These are phyloP conservation scores for Scophthalmus maximus DNA, from an alignment of 2,113 vertebrate genomes.

Conservation along the genomic window DNA sequence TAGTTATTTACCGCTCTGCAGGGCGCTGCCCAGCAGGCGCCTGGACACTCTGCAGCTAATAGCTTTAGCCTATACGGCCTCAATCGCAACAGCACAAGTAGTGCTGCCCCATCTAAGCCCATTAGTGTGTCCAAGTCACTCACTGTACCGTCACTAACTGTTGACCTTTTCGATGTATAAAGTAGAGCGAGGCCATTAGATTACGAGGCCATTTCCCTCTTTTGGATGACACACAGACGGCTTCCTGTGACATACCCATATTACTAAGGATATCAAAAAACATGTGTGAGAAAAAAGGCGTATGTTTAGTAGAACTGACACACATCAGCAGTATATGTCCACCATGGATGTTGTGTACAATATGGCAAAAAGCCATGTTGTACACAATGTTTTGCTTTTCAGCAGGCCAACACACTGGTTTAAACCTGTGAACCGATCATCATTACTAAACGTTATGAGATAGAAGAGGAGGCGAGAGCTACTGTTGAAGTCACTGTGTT, in stretches of 20 bases:
- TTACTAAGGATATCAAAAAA: conserved; percentile 20
- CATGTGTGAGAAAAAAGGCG: neutral
- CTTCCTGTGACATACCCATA: neutral
- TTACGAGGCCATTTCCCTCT: conserved; percentile 24
- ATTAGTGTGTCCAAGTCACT: conserved; percentile 63
- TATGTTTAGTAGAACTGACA: neutral
- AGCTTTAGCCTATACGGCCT: conserved; percentile 60
- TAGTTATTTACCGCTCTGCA: conserved; percentile 16
- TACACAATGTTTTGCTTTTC: too few relatives aligned
- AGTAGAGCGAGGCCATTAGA: conserved; percentile 49
- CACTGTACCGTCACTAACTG: conserved; percentile 52
- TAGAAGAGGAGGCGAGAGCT: conserved; percentile 18
- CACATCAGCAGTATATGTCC: neutral
- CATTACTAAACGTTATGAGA: neutral
- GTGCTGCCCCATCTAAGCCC: conserved; percentile 61
- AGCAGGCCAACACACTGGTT: too few relatives aligned
- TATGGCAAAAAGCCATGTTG: neutral
- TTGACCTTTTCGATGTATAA: conserved; percentile 53
- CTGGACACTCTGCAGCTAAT: conserved; percentile 37
- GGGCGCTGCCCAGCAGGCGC: conserved; percentile 13
- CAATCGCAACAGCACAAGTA: conserved; percentile 37
- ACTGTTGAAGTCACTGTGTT: conserved; percentile 2
- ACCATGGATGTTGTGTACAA: too few relatives aligned
- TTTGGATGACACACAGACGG: conserved; percentile 25
- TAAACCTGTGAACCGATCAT: neutral